Conservation (phyloP, 2,888 invertebrate species). For the Gerosis bhagava region DNA sequence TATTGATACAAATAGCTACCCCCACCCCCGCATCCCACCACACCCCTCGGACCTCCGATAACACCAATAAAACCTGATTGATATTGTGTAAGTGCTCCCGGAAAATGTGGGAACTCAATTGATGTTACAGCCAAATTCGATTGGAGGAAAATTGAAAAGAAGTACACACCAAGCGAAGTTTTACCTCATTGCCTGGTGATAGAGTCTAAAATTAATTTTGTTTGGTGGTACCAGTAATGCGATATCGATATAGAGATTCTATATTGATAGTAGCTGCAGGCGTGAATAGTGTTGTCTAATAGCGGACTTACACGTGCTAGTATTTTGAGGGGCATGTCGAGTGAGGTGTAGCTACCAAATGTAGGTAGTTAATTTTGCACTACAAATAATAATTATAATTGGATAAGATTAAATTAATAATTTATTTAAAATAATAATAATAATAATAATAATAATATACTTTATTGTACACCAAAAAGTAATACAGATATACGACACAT, state of each 20-base stretch:
- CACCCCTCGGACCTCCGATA: constrained; percentile 52
- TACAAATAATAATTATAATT: too few species aligned
- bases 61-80: constrained; percentile 83
- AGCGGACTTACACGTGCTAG: constrained; percentile 3
- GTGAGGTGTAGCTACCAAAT: neutral
- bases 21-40: constrained; percentile 51
- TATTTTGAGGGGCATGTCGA: constrained; percentile 1
- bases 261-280: constrained; percentile 70
- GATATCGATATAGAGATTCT: constrained; percentile 46
- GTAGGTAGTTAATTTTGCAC: neutral
- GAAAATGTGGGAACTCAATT: constrained; percentile 82
- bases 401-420: too few species aligned
- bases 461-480: too few species aligned
- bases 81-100: constrained; percentile 81
- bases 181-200: constrained; percentile 40
- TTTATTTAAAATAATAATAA: too few species aligned
- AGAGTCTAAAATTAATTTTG: constrained; percentile 44
- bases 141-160: constrained; percentile 81
- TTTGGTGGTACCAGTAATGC: constrained; percentile 34
- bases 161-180: constrained; percentile 45
- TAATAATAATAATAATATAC: too few species aligned
- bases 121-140: constrained; percentile 81
- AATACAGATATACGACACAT: too few species aligned
- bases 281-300: constrained; percentile 73
- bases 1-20: constrained; percentile 81